phyloP scores from a whole-genome alignment of 2,797 vertebrate species.

The Oreortyx pictus region DNA sequence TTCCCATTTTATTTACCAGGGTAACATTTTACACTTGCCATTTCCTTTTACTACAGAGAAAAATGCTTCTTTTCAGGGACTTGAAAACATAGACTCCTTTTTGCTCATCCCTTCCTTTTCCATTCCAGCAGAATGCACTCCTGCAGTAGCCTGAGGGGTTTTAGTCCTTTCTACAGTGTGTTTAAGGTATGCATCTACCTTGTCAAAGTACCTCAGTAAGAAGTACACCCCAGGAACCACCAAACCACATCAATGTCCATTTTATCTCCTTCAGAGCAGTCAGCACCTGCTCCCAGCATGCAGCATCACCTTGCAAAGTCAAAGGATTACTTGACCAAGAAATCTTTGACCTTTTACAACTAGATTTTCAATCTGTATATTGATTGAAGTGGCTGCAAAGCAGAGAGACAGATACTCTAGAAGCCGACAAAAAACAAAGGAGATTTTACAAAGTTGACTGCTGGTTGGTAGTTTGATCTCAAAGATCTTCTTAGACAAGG shows the following conservation, averaged over 20 bases:
- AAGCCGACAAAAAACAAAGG: not conserved
- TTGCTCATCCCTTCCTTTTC: not conserved
- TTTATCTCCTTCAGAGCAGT: not conserved
- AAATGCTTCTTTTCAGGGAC: not conserved
- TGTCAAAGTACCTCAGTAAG: not conserved
- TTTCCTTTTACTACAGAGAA: not conserved
- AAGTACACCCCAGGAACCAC: not conserved
- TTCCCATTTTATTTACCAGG: slow-evolving; percentile 11
- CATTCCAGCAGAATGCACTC: not conserved
- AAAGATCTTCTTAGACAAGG: not conserved
- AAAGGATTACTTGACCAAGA: not conserved
- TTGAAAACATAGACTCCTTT: not conserved
- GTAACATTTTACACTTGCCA: not conserved
- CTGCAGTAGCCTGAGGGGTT: not conserved
- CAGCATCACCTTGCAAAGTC: not conserved
- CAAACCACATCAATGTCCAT: not conserved
- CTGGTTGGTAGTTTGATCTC: not conserved
- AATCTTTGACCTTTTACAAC: not conserved
- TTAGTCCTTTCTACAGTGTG: not conserved
- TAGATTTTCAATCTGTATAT: not conserved
- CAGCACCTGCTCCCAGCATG: not conserved
- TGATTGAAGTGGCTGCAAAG: not conserved
- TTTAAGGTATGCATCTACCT: not conserved
- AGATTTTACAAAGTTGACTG: not conserved
- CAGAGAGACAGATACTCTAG: not conserved